phyloP scores from a whole-genome alignment of 2,113 vertebrate genomes.

The Pachypanchax playfairii region DNA sequence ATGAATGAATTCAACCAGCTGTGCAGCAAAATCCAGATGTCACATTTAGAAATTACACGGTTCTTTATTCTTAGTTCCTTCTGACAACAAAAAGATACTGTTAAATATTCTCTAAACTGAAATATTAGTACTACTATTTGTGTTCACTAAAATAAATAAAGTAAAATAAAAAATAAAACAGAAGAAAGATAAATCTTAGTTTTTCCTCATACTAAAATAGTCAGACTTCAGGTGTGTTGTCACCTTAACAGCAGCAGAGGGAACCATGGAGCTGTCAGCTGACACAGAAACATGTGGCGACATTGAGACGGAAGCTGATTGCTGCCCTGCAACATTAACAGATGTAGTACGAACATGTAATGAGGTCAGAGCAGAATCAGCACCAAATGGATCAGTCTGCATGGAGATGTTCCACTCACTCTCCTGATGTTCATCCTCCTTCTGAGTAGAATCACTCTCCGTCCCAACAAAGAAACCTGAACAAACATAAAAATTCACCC shows the following conservation, averaged over 20 bases:
- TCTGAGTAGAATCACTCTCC: slow-evolving; percentile 4
- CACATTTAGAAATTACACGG: no score
- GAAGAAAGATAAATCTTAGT: not conserved
- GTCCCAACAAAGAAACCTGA: slow-evolving; percentile 25
- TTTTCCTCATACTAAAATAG: not conserved
- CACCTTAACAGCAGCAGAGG: slow-evolving; percentile 42
- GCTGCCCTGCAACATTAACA: not conserved
- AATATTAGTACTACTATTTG: no score
- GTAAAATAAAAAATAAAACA: no score
- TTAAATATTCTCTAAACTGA: no score
- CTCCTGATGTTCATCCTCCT: not conserved
- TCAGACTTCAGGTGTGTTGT: not conserved
- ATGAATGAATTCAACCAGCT: no score
- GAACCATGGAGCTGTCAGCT: slow-evolving; percentile 51
- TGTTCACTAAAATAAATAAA: no score
- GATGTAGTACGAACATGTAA: not conserved
- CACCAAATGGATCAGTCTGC: not conserved
- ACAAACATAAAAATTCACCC: not conserved
- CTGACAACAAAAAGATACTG: no score
- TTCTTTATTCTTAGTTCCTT: no score
- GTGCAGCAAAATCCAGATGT: no score
- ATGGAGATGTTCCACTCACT: slow-evolving; percentile 36
- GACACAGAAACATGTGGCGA: slow-evolving; percentile 9
- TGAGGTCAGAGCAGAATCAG: not conserved
- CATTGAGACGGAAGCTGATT: not conserved